Evolutionary conservation across 2,113 vertebrate genomes (phyloP), one percentile per base, ranked within the genome.

Genomic region (Smithornis capensis): DNA sequence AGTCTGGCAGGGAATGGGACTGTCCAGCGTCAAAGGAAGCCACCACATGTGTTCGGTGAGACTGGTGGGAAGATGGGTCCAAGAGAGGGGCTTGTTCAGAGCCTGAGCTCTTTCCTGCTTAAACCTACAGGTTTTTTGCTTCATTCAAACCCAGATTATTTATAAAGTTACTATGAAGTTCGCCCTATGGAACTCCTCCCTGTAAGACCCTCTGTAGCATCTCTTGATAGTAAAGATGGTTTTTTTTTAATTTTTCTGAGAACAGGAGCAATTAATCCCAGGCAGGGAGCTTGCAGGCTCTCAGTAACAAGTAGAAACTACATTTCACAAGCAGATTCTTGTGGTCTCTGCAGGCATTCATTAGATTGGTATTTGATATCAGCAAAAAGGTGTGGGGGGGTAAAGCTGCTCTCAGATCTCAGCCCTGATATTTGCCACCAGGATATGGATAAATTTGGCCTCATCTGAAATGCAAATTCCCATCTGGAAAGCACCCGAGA

Each of bases 311-410:
- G 83, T 27, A 90, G 65, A 47, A 91, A 92, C 50, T n/a, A 45
- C 65, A 23, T 81, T 92, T 93, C 73, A 44, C 62, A 89, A 90
- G 87, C 71, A 86, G 85, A 38, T 90, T 92, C 67, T 80, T 93
- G 86, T 6, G 9, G 37, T 68, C 49, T 89, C 60, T 79, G 52
- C 85, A 63, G 80, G 56, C 90, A 89, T 92, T 95, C 74, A 63
- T 78, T 76, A 85, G 78, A 73, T 77, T 63, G 59, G 50, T 77
- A 83, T 92, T 81, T 81, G 59, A 67, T 68, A 85, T 3, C 22
- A 4, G 57, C 78, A 85, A 42, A 87, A 82, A 49, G 9, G 37
- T 7, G 8, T 11, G 45, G 0, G 29, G 1, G 76, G 5, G 38
- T 23, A 44, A 79, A 53, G 55, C 67, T 84, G 24, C 44, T 80